Evolutionary conservation across 2,797 vertebrate species (phyloP).

Genomic region (Melanotaenia parkinsoni): DNA sequence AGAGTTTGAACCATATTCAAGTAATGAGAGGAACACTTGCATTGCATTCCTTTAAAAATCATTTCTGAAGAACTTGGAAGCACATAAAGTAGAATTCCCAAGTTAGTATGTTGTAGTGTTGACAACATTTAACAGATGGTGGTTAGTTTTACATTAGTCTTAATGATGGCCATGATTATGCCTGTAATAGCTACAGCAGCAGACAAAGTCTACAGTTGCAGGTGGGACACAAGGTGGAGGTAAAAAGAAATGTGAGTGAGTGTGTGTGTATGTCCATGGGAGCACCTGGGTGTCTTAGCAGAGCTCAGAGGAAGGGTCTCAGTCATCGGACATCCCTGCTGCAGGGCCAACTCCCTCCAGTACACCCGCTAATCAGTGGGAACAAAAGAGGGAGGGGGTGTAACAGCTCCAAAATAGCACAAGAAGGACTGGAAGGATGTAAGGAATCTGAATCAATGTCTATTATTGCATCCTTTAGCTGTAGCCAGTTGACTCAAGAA

Average conservation of each 20-base stretch:
- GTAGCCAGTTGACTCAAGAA: slow-evolving; percentile 17
- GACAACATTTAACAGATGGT: slow-evolving; percentile 71
- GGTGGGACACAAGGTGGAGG: slow-evolving; percentile 57
- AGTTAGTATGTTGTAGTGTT: slow-evolving; percentile 36
- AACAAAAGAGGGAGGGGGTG: slow-evolving; percentile 76
- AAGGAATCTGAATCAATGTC: slow-evolving; percentile 63
- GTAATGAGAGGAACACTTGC: slow-evolving; percentile 49
- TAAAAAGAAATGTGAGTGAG: slow-evolving; percentile 22
- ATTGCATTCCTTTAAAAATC: slow-evolving; percentile 47
- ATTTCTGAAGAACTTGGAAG: slow-evolving; percentile 49
- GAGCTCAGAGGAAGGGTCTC: slow-evolving; percentile 75
- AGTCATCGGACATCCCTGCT: slow-evolving; percentile 76
- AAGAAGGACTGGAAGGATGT: slow-evolving; percentile 78
- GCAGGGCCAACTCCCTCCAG: slow-evolving; percentile 66
- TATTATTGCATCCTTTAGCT: slow-evolving; percentile 37
- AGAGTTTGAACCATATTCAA: slow-evolving; percentile 36
- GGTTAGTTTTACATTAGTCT: slow-evolving; percentile 71
- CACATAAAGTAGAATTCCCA: slow-evolving; percentile 45
- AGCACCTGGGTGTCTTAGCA: slow-evolving; percentile 75
- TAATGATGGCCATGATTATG: slow-evolving; percentile 64
- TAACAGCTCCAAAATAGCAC: slow-evolving; percentile 77
- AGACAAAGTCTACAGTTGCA: slow-evolving; percentile 53
- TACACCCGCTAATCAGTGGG: slow-evolving; percentile 75
- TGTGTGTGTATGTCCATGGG: slow-evolving; percentile 55
- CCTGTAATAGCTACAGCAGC: slow-evolving; percentile 68